phyloP scores from a whole-genome alignment of 2,888 invertebrate species.

The Linnaemya vulpina region DNA sequence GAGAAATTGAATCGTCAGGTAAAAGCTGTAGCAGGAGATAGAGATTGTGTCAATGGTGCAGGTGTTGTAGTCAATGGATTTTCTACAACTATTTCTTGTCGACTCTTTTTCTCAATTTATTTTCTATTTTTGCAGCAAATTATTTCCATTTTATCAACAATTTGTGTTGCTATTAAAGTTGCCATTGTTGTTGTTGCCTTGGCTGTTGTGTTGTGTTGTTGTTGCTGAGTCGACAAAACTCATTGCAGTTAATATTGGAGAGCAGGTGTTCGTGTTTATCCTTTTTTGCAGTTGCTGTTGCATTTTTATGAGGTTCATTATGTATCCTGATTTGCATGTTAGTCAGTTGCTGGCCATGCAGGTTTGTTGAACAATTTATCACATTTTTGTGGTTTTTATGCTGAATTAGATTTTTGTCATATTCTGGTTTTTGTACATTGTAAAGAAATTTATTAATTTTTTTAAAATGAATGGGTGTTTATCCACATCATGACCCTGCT shows the following conservation, averaged over 20 bases:
- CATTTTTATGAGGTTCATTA: background rate
- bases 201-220: conserved; percentile 42
- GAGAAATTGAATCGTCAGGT: conserved; percentile 28
- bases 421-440: background rate
- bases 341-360: background rate
- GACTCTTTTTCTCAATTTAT: background rate
- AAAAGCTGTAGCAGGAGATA: conserved; percentile 4
- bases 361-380: conserved; percentile 32
- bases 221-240: conserved; percentile 52
- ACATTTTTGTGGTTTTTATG: conserved; percentile 6
- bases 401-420: background rate
- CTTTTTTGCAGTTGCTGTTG: background rate
- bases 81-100: conserved; percentile 44
- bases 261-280: conserved; percentile 18
- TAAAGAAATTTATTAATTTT: background rate
- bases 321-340: background rate
- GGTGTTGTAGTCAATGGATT: conserved; percentile 66
- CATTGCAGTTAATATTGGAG: conserved; percentile 29
- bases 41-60: conserved; percentile 67
- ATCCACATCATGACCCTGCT: no score
- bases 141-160: conserved; percentile 52
- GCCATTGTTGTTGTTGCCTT: conserved; percentile 13
- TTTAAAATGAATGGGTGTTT: no score
- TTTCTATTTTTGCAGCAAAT: conserved; percentile 18
- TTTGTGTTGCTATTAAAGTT: conserved; percentile 48